These are phyloP conservation scores for Eilema depressum DNA, from an alignment of 2,888 invertebrate genomes.

Conservation along the genomic window DNA sequence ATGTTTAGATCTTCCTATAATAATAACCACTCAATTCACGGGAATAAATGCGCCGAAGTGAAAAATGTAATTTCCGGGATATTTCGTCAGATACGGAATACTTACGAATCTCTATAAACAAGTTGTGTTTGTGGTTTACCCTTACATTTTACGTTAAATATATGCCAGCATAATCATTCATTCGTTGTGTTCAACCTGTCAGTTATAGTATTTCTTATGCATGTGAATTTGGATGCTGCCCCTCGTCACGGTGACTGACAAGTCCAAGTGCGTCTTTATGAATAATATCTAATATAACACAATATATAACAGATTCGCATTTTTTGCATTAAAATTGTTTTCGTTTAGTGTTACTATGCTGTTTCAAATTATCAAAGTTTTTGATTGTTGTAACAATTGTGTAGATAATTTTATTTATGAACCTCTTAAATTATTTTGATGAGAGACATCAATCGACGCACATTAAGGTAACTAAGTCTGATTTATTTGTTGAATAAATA, in stretches of 20 bases:
- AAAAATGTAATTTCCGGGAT: background rate
- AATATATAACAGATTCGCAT: background rate
- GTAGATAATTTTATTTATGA: background rate
- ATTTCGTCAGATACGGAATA: background rate
- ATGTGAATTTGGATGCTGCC: conserved; percentile 6
- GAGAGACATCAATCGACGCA: background rate
- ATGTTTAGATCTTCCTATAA: background rate
- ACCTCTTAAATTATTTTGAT: background rate
- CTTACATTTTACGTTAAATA: background rate
- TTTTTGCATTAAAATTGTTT: background rate
- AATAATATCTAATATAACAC: background rate
- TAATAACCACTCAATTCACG: background rate
- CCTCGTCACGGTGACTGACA: conserved; percentile 16
- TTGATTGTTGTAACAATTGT: background rate
- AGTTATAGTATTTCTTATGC: conserved; percentile 16
- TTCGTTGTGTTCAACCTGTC: conserved; percentile 5
- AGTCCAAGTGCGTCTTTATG: conserved; percentile 8
- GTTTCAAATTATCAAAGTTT: background rate
- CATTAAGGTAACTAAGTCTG: background rate
- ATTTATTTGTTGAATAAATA: too few relatives aligned
- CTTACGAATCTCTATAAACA: background rate
- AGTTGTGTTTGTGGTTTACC: background rate
- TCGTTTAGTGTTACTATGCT: background rate
- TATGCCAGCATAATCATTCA: background rate
- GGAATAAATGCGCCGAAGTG: background rate